Percentiles rank a stretch among this genome's conserved stretches.
Evolutionary conservation across 2,113 vertebrate species (phyloP).

Genomic region (Saccopteryx bilineata): DNA sequence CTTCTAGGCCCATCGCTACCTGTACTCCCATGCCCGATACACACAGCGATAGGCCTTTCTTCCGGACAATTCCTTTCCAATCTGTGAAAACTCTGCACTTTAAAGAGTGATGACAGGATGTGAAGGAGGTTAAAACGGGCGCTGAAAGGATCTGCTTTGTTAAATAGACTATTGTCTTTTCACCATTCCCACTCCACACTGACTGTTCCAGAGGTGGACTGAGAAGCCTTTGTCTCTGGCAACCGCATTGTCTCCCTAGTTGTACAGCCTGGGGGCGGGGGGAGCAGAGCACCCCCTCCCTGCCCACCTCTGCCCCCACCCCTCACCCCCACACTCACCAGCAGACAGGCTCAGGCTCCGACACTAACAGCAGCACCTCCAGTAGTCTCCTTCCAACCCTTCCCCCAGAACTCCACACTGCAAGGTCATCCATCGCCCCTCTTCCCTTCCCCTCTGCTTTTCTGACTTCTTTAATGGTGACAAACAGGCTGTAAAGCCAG

Average conservation of each 20-base stretch:
- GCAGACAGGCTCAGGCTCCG: neutral
- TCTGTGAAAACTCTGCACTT: conserved; percentile 46
- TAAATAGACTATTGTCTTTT: conserved; percentile 22
- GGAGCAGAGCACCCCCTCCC: neutral
- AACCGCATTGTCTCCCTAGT: neutral
- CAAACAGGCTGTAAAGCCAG: no score
- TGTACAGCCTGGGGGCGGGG: neutral
- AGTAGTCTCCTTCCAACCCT: neutral
- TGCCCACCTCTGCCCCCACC: neutral
- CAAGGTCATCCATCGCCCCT: neutral
- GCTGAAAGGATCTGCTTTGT: conserved; percentile 53
- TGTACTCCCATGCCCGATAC: neutral
- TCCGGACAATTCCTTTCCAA: conserved; percentile 53
- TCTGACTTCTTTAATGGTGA: neutral
- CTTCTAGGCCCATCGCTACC: neutral
- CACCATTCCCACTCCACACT: neutral
- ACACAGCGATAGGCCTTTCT: neutral
- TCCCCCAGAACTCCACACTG: neutral
- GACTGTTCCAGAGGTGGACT: neutral
- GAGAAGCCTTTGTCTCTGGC: neutral
- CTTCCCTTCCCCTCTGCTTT: neutral
- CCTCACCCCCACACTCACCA: no score
- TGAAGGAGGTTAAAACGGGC: conserved; percentile 18
- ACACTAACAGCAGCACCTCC: neutral
- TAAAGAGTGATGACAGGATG: conserved; percentile 47